Evolutionary conservation across 2,113 vertebrate species (phyloP), one percentile per base, ranked within the genome.

Genomic region (Bubo bubo): DNA sequence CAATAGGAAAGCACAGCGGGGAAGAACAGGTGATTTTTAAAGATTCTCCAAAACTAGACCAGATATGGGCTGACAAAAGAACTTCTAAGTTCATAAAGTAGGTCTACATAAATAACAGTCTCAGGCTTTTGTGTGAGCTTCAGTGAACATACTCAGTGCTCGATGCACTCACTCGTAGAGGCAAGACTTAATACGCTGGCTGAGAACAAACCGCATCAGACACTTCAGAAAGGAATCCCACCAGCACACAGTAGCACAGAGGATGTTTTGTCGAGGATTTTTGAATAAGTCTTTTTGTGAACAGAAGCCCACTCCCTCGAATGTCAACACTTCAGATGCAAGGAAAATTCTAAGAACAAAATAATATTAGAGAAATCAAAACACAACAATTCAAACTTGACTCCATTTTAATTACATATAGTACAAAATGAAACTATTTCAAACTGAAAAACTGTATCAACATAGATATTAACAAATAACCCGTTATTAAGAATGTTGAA

Each of bases 181-280:
- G n/a, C 45, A 52, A 67, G 53, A 32, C 58, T 93, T 43, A 26
- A 8, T 41, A 19, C 24, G 49, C 35, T 94, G 74, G 43, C 89
- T 90, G 83, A 70, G 93, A 88, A 74, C 82, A 96, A 92, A 77
- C 76, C 2, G 2, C 92, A 94, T 28, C 52, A 88, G 87, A 60
- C 35, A 10, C 73, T 90, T 60, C 60, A 68, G 80, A 94, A 84
- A 52, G 79, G 82, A 97, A 95, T 93, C 90, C 74, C 95, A 88
- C 10, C 85, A 93, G 74, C 81, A 59, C 58, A 80, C 81, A 70
- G 53, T 3, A 79, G 45, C 58, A 90, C 90, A 96, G 85, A 90
- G 71, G 45, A 73, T 74, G 79, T 67, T 93, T 90, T 93, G 59
- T 86, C 75, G 50, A 83, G 50, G 59, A 92, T 80, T 96, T 86